Percentiles rank a stretch among this genome's conserved stretches.
Evolutionary conservation across 2,888 invertebrate genomes (phyloP).

Genomic region (Diplolepis rosae): DNA sequence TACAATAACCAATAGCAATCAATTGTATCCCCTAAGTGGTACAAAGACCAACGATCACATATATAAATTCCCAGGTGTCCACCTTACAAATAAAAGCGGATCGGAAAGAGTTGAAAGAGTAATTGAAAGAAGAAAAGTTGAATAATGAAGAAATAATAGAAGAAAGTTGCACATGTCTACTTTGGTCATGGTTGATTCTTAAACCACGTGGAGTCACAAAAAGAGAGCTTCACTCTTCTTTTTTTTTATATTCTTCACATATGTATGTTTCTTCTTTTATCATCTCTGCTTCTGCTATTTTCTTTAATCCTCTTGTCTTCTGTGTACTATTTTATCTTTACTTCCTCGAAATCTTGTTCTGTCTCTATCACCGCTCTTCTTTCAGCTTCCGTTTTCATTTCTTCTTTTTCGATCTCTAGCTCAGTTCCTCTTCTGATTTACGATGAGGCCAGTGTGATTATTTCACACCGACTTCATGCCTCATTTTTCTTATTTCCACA

Average conservation of each 20-base stretch:
- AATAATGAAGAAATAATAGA: slow-evolving; percentile 37
- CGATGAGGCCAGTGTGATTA: slow-evolving; percentile 1
- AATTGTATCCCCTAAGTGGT: slow-evolving; percentile 6
- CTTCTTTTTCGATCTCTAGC: neutral
- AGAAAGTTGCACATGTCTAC: slow-evolving; percentile 17
- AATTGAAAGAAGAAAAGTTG: slow-evolving; percentile 3
- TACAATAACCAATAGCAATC: neutral
- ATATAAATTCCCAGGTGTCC: neutral
- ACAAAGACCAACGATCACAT: slow-evolving; percentile 11
- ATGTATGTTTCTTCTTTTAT: neutral
- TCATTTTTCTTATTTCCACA: slow-evolving; percentile 9
- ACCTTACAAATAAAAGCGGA: slow-evolving; percentile 3
- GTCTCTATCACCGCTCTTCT: neutral
- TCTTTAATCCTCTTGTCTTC: slow-evolving; percentile 13
- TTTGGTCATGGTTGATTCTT: neutral
- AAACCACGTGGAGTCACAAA: slow-evolving; percentile 4
- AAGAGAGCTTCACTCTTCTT: neutral
- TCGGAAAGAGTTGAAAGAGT: slow-evolving; percentile 8
- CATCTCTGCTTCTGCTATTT: slow-evolving; percentile 29
- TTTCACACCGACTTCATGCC: slow-evolving; percentile 20
- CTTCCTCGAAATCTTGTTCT: neutral
- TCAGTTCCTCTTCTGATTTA: slow-evolving; percentile 9
- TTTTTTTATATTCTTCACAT: neutral
- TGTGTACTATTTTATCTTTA: slow-evolving; percentile 19
- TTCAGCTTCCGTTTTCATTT: neutral